Evolutionary conservation across 2,888 invertebrate genomes (phyloP).

Genomic region (Pollenia amentaria): DNA sequence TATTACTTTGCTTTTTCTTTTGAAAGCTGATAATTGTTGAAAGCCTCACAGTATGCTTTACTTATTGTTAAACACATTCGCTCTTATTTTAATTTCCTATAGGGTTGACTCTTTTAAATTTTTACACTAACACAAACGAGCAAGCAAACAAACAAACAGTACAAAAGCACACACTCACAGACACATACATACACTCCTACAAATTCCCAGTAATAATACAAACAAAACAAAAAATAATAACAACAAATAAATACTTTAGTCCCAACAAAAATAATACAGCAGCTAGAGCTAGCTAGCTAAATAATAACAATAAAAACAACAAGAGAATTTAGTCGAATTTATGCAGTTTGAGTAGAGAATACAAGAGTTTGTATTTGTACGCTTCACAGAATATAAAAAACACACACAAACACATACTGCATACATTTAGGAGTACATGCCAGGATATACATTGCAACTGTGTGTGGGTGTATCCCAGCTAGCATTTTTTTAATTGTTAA

Average conservation of each 20-base stretch:
- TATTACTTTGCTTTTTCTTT: no score
- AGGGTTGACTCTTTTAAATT: slow-evolving; percentile 5
- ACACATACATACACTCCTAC: slow-evolving; percentile 45
- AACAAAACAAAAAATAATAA: slow-evolving; percentile 69
- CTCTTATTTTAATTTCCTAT: slow-evolving; percentile 33
- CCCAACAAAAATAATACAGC: slow-evolving; percentile 49
- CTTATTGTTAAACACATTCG: not conserved
- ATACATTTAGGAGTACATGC: slow-evolving; percentile 7
- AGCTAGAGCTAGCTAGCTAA: slow-evolving; percentile 33
- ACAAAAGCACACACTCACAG: slow-evolving; percentile 7
- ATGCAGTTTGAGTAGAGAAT: slow-evolving; percentile 60
- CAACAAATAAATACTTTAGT: slow-evolving; percentile 67
- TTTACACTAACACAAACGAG: slow-evolving; percentile 19
- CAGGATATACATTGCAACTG: not conserved
- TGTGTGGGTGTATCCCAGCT: slow-evolving; percentile 2
- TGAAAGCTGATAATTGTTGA: no score
- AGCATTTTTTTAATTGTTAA: no score
- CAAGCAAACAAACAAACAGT: slow-evolving; percentile 45
- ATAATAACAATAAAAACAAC: slow-evolving; percentile 53
- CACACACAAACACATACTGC: not conserved
- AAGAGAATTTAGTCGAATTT: slow-evolving; percentile 67
- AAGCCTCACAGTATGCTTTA: slow-evolving; percentile 14
- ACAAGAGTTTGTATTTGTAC: slow-evolving; percentile 67
- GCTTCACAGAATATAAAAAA: slow-evolving; percentile 61
- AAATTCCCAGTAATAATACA: slow-evolving; percentile 69